phyloP scores from a whole-genome alignment of 2,797 vertebrate genomes.

The Coregonus ussuriensis region DNA sequence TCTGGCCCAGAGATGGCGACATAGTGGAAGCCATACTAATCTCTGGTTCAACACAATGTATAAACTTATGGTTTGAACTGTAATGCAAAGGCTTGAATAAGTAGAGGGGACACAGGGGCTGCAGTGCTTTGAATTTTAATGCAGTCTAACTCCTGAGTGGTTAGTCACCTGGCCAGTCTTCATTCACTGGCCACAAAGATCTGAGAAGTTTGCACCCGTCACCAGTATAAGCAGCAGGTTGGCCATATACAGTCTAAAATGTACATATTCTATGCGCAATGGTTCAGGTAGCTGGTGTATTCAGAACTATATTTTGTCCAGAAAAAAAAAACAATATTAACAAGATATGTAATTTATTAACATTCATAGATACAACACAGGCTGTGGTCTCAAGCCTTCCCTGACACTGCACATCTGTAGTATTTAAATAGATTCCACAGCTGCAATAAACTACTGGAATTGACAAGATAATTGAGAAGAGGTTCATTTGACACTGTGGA shows the following conservation, averaged over 20 bases:
- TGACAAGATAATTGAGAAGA: not conserved
- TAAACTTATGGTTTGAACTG: not conserved
- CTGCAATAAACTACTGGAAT: constrained; percentile 7
- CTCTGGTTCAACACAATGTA: no score
- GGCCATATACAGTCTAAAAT: constrained; percentile 21
- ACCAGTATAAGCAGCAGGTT: constrained; percentile 7
- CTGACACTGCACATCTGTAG: constrained; percentile 33
- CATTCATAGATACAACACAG: constrained; percentile 42
- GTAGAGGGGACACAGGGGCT: not conserved
- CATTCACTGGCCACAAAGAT: not conserved
- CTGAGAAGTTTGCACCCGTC: not conserved
- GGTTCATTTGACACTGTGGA: constrained; percentile 71
- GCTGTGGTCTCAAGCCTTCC: constrained; percentile 6
- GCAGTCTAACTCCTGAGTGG: not conserved
- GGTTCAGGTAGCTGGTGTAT: not conserved
- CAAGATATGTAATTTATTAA: constrained; percentile 36
- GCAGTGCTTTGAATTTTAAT: not conserved
- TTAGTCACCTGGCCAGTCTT: not conserved
- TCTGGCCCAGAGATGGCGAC: no score
- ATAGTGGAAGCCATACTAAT: no score
- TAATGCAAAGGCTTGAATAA: not conserved
- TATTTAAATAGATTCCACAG: constrained; percentile 41
- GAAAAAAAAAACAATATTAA: constrained; percentile 16
- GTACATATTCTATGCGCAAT: constrained; percentile 4
- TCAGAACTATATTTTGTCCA: not conserved